Evolutionary conservation across 1,140 invertebrate species (phyloP).

Genomic region (Lysiphlebus fabarum): DNA sequence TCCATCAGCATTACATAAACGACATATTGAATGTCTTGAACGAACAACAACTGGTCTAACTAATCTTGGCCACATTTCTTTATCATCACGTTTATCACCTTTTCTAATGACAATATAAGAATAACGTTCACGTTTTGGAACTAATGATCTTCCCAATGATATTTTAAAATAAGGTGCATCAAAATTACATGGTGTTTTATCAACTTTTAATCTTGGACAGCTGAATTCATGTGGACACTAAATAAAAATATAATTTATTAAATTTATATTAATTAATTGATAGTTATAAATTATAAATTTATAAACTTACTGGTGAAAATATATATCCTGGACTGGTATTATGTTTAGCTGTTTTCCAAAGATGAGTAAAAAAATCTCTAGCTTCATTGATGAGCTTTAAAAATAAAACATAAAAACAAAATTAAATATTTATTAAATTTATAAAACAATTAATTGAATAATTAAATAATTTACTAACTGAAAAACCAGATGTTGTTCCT

Average conservation of each 20-base stretch:
- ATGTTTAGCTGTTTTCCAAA: conserved; percentile 39
- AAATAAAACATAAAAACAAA: conserved; percentile 26
- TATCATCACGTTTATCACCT: conserved; percentile 55
- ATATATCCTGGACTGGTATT: conserved; percentile 53
- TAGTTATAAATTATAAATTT: neutral
- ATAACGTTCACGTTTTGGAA: conserved; percentile 57
- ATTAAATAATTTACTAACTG: conserved; percentile 46
- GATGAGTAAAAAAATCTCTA: conserved; percentile 66
- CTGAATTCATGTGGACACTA: conserved; percentile 76
- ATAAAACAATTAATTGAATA: conserved; percentile 10
- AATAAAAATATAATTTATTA: too few relatives aligned
- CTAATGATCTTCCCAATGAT: conserved; percentile 49
- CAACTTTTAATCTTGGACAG: conserved; percentile 66
- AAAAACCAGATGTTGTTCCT: conserved; percentile 77
- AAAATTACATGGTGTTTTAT: conserved; percentile 77
- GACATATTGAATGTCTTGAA: conserved; percentile 71
- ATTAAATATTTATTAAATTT: conserved; percentile 14
- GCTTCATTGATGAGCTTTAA: conserved; percentile 68
- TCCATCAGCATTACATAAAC: conserved; percentile 72
- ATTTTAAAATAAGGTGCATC: conserved; percentile 62
- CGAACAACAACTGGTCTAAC: conserved; percentile 65
- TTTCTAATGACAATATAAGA: conserved; percentile 79
- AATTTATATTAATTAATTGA: too few relatives aligned
- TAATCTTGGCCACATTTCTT: conserved; percentile 71
- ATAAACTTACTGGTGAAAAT: conserved; percentile 68